phyloP scores from a whole-genome alignment of 2,888 invertebrate species.

The Melikaiella ostensackeni region DNA sequence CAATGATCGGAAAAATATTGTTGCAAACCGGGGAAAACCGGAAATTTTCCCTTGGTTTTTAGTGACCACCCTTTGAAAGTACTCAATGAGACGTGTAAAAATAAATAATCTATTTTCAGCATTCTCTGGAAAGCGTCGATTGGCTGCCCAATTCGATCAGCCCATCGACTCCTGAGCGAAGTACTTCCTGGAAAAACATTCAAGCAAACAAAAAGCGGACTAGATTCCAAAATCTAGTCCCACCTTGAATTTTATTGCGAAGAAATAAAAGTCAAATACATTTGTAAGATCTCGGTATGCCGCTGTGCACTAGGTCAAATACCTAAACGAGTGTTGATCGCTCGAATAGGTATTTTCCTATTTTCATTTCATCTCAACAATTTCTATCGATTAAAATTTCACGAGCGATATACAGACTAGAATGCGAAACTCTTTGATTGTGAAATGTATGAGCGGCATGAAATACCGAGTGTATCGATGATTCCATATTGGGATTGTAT shows the following conservation, averaged over 20 bases:
- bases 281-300: slow-evolving; percentile 50
- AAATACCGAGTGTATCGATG: slow-evolving; percentile 35
- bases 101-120: slow-evolving; percentile 52
- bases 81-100: slow-evolving; percentile 1
- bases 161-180: slow-evolving; percentile 65
- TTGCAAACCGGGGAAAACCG: no score
- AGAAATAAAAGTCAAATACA: slow-evolving; percentile 46
- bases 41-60: no score
- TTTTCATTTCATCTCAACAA: background rate
- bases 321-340: slow-evolving; percentile 27
- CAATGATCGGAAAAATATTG: no score
- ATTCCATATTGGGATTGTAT: slow-evolving; percentile 42
- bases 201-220: background rate
- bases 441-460: slow-evolving; percentile 19
- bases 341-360: slow-evolving; percentile 32
- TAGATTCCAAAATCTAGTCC: slow-evolving; percentile 41
- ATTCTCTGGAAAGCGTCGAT: slow-evolving; percentile 75
- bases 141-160: slow-evolving; percentile 77
- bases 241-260: slow-evolving; percentile 51
- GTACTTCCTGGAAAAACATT: background rate
- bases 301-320: slow-evolving; percentile 40
- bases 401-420: background rate
- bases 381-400: slow-evolving; percentile 18
- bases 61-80: background rate
- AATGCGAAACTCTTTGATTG: slow-evolving; percentile 2